Base-by-base conservation (phyloP, 2,113 vertebrate species). In the Cisticola juncidis region DNA sequence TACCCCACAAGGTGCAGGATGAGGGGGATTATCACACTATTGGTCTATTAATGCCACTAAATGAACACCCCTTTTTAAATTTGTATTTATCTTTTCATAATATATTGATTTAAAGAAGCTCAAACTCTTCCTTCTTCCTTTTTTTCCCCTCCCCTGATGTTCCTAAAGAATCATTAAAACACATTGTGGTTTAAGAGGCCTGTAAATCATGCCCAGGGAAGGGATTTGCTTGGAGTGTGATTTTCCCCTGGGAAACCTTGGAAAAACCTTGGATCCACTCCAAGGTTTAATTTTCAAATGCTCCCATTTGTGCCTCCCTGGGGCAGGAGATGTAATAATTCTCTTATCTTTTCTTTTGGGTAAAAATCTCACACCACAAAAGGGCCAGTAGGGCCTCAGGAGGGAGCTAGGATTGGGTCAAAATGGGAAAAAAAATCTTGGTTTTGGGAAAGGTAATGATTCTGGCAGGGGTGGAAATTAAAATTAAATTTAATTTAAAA, bases 131-230 rank as follows among this genome's bases (percentile, higher is more conserved):
- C 56, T 50, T 92, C 72, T 78, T 82, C 61, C 24, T 87, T 90
- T 88, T 42, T 6, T 4, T 2, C 48, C 16, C 73, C 33, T 85
- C 90, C 66, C 17, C 47, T 87, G 29, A 9, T 20, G 18, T 79
- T 92, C 77, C 70, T 66, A 82, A 90, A 91, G 85, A 92, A 87
- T 64, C 58, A 72, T 86, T 93, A 84, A 88, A 92, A 47, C 24
- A 40, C 44, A 29, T 12, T 92, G 86, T 68, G 86, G 69, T 88
- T 90, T 86, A 81, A 64, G 38, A 72, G 36, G 40, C 33, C 65
- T 33, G 61, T 88, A 92, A 88, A 87, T 92, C 72, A 38, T 14
- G 26, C 14, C 47, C 54, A 40, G 69, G 54, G 60, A 66, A 57
- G 23, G 35, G 36, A 7, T 86, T 40, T 92, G 11, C 48, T 53